Conservation (phyloP, 1,140 invertebrate species). For the Dysdera silvatica region DNA sequence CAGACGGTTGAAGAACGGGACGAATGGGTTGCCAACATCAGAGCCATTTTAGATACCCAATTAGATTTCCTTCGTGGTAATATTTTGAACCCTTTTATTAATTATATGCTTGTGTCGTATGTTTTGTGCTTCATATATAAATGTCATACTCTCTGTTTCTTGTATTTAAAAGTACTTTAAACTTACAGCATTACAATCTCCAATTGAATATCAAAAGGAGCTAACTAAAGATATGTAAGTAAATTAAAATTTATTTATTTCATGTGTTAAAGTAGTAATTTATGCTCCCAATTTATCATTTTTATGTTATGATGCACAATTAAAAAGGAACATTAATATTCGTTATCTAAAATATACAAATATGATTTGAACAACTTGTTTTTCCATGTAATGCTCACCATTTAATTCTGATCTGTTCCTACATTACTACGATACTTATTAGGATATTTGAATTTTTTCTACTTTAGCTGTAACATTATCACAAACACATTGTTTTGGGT, state of each 20-base stretch:
- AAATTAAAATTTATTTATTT: neutral
- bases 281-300: too few relatives aligned
- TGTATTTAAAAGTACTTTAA: neutral
- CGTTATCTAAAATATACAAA: too few relatives aligned
- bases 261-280: neutral
- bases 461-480: too few relatives aligned
- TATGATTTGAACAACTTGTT: too few relatives aligned
- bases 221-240: conserved; percentile 30
- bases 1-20: conserved; percentile 55
- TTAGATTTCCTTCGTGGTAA: conserved; percentile 60
- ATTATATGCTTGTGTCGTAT: neutral
- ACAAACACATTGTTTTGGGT: too few relatives aligned
- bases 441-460: too few relatives aligned
- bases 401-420: too few relatives aligned
- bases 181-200: conserved; percentile 25
- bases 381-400: too few relatives aligned
- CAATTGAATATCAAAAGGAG: conserved; percentile 30
- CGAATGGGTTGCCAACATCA: conserved; percentile 75
- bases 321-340: too few relatives aligned
- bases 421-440: too few relatives aligned
- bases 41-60: conserved; percentile 79
- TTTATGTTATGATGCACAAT: too few relatives aligned
- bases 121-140: neutral
- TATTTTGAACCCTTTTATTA: neutral
- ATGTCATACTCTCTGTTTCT: neutral